Conservation (phyloP, 2,797 vertebrate species). For the Zalophus californianus region DNA sequence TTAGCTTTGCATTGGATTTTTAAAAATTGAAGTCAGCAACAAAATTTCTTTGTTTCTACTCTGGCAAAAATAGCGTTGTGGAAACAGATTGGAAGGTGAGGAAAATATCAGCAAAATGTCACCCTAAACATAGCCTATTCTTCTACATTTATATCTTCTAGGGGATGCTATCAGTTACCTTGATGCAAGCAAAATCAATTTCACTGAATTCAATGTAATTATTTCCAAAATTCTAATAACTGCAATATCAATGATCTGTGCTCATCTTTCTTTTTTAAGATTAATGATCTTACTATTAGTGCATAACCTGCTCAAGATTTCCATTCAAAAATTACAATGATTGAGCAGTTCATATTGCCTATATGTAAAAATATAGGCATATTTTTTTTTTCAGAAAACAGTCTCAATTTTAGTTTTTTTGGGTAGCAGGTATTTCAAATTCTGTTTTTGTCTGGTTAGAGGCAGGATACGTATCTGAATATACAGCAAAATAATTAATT, state of each 20-base stretch:
- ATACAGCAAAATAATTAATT: slow-evolving; percentile 27
- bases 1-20: slow-evolving; percentile 38
- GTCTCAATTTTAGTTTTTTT: not conserved
- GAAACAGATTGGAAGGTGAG: slow-evolving; percentile 14
- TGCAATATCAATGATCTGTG: not conserved
- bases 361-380: not conserved
- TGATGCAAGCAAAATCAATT: slow-evolving; percentile 28
- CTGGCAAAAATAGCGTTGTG: not conserved
- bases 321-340: slow-evolving; percentile 38
- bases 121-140: not conserved
- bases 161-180: slow-evolving; percentile 16
- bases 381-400: not conserved
- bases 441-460: slow-evolving; percentile 27
- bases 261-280: slow-evolving; percentile 35
- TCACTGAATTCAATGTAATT: not conserved
- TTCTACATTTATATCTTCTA: not conserved
- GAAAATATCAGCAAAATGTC: not conserved
- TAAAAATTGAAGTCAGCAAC: slow-evolving; percentile 39
- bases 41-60: slow-evolving; percentile 51
- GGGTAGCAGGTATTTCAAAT: slow-evolving; percentile 20
- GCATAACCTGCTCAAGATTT: not conserved
- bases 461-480: not conserved
- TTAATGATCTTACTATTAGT: not conserved
- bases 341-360: not conserved
- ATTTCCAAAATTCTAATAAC: not conserved